A percentile compares a stretch with the other conserved stretches of the same genome.
phyloP scores from a whole-genome alignment of 2,888 invertebrate genomes.

The Augiades crinisus region DNA sequence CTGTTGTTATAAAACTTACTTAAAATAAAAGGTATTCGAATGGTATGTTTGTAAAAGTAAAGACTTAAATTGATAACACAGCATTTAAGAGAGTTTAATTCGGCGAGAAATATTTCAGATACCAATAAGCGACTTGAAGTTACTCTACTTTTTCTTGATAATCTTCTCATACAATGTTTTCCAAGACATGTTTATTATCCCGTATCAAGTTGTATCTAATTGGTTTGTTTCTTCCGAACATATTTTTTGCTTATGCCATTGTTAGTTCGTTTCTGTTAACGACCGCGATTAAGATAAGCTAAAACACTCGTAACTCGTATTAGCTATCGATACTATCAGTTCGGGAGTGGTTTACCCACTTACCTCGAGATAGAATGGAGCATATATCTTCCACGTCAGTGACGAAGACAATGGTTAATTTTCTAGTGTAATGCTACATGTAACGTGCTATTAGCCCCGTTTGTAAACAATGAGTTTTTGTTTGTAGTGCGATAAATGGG shows the following conservation, averaged over 20 bases:
- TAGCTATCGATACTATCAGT: constrained; percentile 19
- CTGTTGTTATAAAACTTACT: too few relatives aligned
- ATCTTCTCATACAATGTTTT: too few relatives aligned
- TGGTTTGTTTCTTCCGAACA: neutral
- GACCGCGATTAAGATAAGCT: constrained; percentile 7
- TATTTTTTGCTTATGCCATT: too few relatives aligned
- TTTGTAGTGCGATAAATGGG: constrained; percentile 28
- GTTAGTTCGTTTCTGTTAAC: neutral
- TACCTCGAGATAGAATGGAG: constrained; percentile 41
- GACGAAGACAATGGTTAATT: constrained; percentile 60
- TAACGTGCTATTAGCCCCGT: constrained; percentile 51
- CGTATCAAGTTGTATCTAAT: neutral
- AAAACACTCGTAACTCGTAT: constrained; percentile 20
- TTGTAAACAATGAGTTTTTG: constrained; percentile 48
- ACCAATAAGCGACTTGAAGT: too few relatives aligned
- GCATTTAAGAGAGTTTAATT: too few relatives aligned
- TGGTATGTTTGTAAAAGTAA: too few relatives aligned
- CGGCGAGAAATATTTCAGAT: too few relatives aligned
- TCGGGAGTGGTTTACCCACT: constrained; percentile 36
- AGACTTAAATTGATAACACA: too few relatives aligned
- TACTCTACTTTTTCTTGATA: too few relatives aligned
- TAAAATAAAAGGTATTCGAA: too few relatives aligned
- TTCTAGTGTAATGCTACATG: constrained; percentile 36
- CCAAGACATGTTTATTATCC: too few relatives aligned
- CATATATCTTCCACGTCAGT: constrained; percentile 48